These are phyloP conservation scores for Arctia plantaginis DNA, from an alignment of 2,888 invertebrate genomes.

Conservation along the genomic window DNA sequence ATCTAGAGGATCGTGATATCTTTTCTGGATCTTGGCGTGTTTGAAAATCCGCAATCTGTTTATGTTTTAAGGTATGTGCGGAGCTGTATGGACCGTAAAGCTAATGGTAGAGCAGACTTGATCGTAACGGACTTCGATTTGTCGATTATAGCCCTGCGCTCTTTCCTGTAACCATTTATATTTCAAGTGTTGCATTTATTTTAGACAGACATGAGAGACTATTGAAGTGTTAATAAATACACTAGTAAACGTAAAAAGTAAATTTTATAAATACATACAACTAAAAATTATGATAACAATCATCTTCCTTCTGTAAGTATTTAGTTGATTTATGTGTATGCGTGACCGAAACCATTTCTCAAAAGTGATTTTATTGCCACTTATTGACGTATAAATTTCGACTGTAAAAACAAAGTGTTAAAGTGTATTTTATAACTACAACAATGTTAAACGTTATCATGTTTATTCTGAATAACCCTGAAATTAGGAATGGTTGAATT, in stretches of 20 bases:
- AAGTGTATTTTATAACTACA: constrained; percentile 59
- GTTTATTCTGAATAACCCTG: constrained; percentile 75
- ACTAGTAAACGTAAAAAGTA: neutral
- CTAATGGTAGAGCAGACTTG: too few relatives aligned
- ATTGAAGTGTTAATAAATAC: neutral
- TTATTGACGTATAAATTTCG: constrained; percentile 61
- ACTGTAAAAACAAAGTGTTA: constrained; percentile 59
- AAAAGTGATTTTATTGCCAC: constrained; percentile 78
- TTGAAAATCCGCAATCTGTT: too few relatives aligned
- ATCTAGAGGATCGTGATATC: too few relatives aligned
- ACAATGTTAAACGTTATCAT: constrained; percentile 70
- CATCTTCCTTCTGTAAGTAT: constrained; percentile 66
- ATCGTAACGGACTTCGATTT: too few relatives aligned
- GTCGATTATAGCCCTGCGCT: too few relatives aligned
- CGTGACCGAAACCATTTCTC: constrained; percentile 78
- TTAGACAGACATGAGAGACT: neutral
- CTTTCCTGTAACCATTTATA: too few relatives aligned
- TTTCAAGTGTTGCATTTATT: neutral
- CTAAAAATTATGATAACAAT: constrained; percentile 57
- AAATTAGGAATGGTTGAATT: constrained; percentile 77
- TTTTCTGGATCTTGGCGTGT: too few relatives aligned
- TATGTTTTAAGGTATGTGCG: too few relatives aligned
- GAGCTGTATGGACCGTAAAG: too few relatives aligned
- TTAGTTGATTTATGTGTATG: constrained; percentile 78
- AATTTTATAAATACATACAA: neutral